Percentiles rank a stretch among this genome's conserved stretches.
Evolutionary conservation across 2,888 invertebrate species (phyloP).

Genomic region (Lasioglossum calceatum): DNA sequence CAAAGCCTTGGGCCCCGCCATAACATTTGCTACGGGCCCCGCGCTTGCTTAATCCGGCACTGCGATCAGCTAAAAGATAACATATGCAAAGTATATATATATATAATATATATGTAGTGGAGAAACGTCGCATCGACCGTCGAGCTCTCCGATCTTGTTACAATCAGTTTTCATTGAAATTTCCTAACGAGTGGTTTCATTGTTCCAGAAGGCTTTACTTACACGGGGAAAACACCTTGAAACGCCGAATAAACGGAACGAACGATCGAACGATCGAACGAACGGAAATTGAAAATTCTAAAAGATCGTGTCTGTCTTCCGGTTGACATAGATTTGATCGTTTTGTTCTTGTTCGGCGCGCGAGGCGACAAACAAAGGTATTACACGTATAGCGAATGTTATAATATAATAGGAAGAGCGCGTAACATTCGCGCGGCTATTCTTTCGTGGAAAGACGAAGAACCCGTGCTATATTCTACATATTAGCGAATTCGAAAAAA

Average conservation of each 20-base stretch:
- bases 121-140: constrained; percentile 28
- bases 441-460: constrained; percentile 10
- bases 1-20: no score
- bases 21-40: no score
- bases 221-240: constrained; percentile 9
- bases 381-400: constrained; percentile 3
- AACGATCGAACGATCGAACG: constrained; percentile 28
- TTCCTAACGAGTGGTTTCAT: background rate
- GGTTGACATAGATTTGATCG: constrained; percentile 31
- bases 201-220: constrained; percentile 9
- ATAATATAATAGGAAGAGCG: background rate
- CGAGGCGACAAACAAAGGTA: constrained; percentile 7
- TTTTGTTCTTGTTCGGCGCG: constrained; percentile 31
- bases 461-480: constrained; percentile 32
- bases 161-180: constrained; percentile 30
- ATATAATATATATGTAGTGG: background rate
- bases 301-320: constrained; percentile 22
- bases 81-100: background rate
- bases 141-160: constrained; percentile 25
- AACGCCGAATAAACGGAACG: constrained; percentile 24
- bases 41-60: no score
- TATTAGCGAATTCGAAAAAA: constrained; percentile 14
- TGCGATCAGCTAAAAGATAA: background rate
- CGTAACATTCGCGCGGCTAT: constrained; percentile 3
- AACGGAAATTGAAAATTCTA: constrained; percentile 8